Percentiles rank a stretch among this genome's conserved stretches.
Evolutionary conservation across 2,888 invertebrate genomes (phyloP).

Genomic region (Brachycybe producta): DNA sequence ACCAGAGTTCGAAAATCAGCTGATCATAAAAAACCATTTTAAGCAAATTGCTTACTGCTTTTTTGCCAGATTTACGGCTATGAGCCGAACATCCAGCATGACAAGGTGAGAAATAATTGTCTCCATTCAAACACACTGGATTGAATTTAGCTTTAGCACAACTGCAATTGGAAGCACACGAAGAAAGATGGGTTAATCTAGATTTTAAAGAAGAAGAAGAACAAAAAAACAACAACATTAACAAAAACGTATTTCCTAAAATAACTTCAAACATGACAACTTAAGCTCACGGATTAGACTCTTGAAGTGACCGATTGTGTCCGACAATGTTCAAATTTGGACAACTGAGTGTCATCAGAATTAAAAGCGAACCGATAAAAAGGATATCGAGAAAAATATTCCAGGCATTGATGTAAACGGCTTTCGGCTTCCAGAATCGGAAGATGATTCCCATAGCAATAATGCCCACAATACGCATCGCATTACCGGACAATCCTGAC

Average conservation of each 20-base stretch:
- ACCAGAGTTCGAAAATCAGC: no score
- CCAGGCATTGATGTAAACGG: slow-evolving; percentile 47
- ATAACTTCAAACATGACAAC: neutral
- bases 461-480: slow-evolving; percentile 15
- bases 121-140: slow-evolving; percentile 10
- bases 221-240: neutral
- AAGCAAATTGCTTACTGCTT: slow-evolving; percentile 5
- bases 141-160: neutral
- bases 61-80: slow-evolving; percentile 4
- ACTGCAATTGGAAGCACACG: neutral
- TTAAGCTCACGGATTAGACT: no score
- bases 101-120: slow-evolving; percentile 19
- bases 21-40: no score
- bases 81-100: slow-evolving; percentile 15
- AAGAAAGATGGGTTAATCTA: neutral
- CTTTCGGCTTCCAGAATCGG: slow-evolving; percentile 46
- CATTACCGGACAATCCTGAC: slow-evolving; percentile 12
- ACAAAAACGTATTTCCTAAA: neutral
- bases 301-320: neutral
- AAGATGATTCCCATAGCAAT: slow-evolving; percentile 40
- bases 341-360: slow-evolving; percentile 46
- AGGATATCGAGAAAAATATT: slow-evolving; percentile 46
- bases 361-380: slow-evolving; percentile 42
- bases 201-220: neutral
- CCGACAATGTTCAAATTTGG: slow-evolving; percentile 12